These are phyloP conservation scores for Seriola rivoliana DNA, from an alignment of 2,113 vertebrate species.

Conservation along the genomic window DNA sequence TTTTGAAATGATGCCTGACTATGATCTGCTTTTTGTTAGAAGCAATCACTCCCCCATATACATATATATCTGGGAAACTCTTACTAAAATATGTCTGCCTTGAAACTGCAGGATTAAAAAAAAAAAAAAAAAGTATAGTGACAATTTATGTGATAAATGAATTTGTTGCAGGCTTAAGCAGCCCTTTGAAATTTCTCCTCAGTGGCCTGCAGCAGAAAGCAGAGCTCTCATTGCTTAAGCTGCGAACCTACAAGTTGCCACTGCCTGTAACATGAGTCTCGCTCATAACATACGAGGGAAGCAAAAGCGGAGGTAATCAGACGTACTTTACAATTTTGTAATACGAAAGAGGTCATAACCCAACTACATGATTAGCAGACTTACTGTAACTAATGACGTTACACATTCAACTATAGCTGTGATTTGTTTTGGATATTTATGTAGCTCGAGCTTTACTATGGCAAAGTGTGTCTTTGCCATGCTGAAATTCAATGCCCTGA, in stretches of 20 bases:
- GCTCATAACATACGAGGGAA: constrained; percentile 45
- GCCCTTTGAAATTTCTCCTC: constrained; percentile 44
- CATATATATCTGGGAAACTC: neutral
- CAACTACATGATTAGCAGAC: constrained; percentile 33
- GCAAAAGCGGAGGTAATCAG: constrained; percentile 49
- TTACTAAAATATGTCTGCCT: neutral
- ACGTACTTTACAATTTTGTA: constrained; percentile 47
- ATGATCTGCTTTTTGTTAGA: constrained; percentile 1
- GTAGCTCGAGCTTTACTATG: constrained; percentile 5
- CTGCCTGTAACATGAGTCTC: constrained; percentile 59
- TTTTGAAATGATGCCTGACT: neutral
- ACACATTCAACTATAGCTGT: constrained; percentile 20
- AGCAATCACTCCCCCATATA: neutral
- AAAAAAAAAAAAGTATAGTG: constrained; percentile 3
- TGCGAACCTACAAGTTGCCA: constrained; percentile 39
- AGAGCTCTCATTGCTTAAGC: constrained; percentile 55
- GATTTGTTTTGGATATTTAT: constrained; percentile 31
- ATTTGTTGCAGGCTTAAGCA: constrained; percentile 57
- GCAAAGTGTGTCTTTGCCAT: neutral
- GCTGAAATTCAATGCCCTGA: neutral
- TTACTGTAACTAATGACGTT: constrained; percentile 44
- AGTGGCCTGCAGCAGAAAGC: constrained; percentile 64
- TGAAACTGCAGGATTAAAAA: neutral
- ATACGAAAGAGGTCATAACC: constrained; percentile 41
- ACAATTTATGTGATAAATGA: constrained; percentile 45